These are phyloP conservation scores for Macropodus opercularis DNA, from an alignment of 2,797 vertebrate species.

Conservation along the genomic window DNA sequence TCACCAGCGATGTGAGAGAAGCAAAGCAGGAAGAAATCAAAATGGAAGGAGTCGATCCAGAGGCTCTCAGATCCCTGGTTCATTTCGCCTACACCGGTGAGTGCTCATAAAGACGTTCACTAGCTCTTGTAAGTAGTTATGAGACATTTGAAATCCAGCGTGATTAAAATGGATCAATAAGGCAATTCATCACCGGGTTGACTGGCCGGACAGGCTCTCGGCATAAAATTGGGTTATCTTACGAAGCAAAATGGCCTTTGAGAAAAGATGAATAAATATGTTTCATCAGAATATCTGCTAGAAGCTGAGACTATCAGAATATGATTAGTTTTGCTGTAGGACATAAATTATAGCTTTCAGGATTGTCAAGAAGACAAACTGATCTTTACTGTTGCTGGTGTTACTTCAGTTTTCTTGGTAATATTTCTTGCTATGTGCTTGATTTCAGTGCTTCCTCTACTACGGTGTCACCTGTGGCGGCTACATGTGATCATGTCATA, in stretches of 20 bases:
- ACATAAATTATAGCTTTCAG: neutral
- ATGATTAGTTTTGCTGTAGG: neutral
- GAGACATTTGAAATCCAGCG: slow-evolving; percentile 43
- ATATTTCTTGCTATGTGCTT: slow-evolving; percentile 10
- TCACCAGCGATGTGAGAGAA: slow-evolving; percentile 95
- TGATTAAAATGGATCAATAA: slow-evolving; percentile 70
- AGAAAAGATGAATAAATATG: neutral
- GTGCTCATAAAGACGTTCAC: slow-evolving; percentile 72
- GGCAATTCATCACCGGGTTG: slow-evolving; percentile 31
- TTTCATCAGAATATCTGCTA: slow-evolving; percentile 6
- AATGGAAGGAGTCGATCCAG: slow-evolving; percentile 96
- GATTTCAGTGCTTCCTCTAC: slow-evolving; percentile 5
- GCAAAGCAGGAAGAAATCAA: slow-evolving; percentile 97
- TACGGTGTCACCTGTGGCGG: neutral
- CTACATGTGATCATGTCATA: slow-evolving; percentile 14
- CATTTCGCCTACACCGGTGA: slow-evolving; percentile 97
- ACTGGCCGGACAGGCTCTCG: slow-evolving; percentile 18
- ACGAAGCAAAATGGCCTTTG: slow-evolving; percentile 20
- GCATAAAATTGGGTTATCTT: slow-evolving; percentile 21
- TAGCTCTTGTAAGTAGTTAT: slow-evolving; percentile 55
- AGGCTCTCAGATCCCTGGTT: slow-evolving; percentile 92
- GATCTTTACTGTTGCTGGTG: neutral
- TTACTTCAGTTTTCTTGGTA: neutral
- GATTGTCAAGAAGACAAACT: neutral
- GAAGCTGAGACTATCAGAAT: neutral